A percentile compares a stretch with the other conserved stretches of the same genome.
Evolutionary conservation across 2,797 vertebrate species (phyloP).

Genomic region (Rhabdophis nuchalis): DNA sequence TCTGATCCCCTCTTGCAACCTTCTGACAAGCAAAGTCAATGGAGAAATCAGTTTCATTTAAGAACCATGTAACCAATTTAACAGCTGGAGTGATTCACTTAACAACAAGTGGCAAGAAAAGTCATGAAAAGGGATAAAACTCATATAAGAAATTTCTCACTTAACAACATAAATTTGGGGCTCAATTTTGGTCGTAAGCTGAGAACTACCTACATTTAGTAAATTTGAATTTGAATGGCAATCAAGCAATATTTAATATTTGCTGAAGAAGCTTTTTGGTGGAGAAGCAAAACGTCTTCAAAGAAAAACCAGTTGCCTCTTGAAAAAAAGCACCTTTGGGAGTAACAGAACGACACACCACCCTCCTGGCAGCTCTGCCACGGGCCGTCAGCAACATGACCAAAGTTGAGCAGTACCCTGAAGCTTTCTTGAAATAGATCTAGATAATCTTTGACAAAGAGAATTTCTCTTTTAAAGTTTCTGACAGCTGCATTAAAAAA

Average conservation of each 20-base stretch:
- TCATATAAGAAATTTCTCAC: too few species aligned
- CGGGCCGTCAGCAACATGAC: background rate
- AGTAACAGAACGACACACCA: background rate
- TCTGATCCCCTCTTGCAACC: too few species aligned
- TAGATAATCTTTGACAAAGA: background rate
- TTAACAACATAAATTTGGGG: too few species aligned
- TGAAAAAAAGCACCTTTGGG: background rate
- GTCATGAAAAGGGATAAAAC: too few species aligned
- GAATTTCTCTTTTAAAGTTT: background rate
- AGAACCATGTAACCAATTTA: too few species aligned
- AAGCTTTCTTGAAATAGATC: background rate
- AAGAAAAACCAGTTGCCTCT: too few species aligned
- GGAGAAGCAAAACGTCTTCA: too few species aligned
- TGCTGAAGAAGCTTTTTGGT: background rate
- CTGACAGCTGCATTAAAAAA: background rate
- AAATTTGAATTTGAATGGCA: background rate
- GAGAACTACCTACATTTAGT: background rate
- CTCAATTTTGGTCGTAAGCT: too few species aligned
- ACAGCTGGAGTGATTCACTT: too few species aligned
- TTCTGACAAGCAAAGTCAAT: too few species aligned
- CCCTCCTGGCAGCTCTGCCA: background rate
- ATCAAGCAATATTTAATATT: background rate
- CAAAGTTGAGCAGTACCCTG: background rate
- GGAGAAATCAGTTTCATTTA: too few species aligned
- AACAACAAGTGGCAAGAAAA: too few species aligned